A percentile compares a stretch with the other conserved stretches of the same genome.
phyloP scores from a whole-genome alignment of 2,888 invertebrate species.

The Yponomeuta plumbellus region DNA sequence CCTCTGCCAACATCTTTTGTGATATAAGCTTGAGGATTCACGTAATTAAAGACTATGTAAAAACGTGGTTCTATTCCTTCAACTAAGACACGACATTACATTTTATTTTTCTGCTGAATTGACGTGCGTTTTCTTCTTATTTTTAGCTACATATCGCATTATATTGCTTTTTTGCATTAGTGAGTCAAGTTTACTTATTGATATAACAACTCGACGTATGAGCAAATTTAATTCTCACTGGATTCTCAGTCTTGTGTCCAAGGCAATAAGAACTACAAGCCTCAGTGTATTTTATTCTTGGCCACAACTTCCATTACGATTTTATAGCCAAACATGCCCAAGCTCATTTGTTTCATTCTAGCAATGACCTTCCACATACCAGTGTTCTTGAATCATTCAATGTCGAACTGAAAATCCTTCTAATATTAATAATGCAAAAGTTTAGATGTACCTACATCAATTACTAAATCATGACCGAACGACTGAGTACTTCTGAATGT shows the following conservation, averaged over 20 bases:
- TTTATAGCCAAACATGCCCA: too few species aligned
- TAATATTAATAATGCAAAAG: neutral
- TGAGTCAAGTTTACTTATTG: neutral
- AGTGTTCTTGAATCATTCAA: neutral
- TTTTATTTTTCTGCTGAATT: too few species aligned
- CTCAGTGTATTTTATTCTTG: neutral
- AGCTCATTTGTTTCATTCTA: too few species aligned
- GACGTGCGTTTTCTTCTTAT: neutral
- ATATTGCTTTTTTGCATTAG: neutral
- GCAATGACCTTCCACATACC: neutral
- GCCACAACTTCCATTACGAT: neutral
- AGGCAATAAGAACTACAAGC: neutral
- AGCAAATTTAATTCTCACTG: neutral
- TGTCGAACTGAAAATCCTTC: neutral
- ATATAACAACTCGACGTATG: neutral
- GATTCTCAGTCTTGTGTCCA: neutral
- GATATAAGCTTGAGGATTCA: too few species aligned
- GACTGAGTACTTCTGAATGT: too few species aligned
- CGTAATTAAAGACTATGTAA: too few species aligned
- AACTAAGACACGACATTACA: too few species aligned
- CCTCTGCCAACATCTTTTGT: too few species aligned
- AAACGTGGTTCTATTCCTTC: too few species aligned
- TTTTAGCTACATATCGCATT: neutral
- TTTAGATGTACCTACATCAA: too few species aligned
- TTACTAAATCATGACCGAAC: too few species aligned